Base-by-base conservation (phyloP, 2,113 vertebrate genomes). In the Toxotes chatareus region DNA sequence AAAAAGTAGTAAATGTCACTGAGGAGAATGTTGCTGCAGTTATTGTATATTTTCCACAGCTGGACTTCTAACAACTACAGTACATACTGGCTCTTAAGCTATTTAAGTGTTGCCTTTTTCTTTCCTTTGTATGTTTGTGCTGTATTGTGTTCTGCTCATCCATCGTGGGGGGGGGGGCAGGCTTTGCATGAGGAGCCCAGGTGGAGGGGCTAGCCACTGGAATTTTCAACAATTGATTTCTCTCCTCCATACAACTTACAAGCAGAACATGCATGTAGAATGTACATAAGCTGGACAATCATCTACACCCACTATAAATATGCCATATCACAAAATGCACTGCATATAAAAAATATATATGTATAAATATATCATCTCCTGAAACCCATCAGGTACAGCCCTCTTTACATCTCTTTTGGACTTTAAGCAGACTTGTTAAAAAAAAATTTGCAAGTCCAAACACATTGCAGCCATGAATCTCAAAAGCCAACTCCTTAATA, bases 171-270 rank as follows among this genome's bases (percentile, higher is more conserved):
- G 40, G 38, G 8, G 6, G 4, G 38, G 36, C 7, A 7, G 36
- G 36, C 7, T 7, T 38, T 62, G 14, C 8, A n/a, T 27, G n/a
- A 5, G 9, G 34, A 75, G 42, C 16, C 10, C 40, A n/a, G 55
- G 49, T 49, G 59, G 47, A 57, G 34, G n/a, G 61, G 72, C 9
- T 55, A 46, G 36, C n/a, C 10, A 13, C 32, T 65, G 38, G 56
- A n/a, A 31, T 80, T 68, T 82, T 56, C 11, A 73, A 60, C 14
- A 80, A 86, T 72, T 47, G 14, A 84, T 67, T 76, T 67, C 14
- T 62, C 13, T 75, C 36, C 44, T 57, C 14, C n/a, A 55, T 55
- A 40, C 34, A 68, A 38, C 27, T 65, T 47, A 47, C 27, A 61
- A 56, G n/a, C 8, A 9, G 2, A 44, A 8, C 7, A 8, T 12